Evolutionary conservation across 2,113 vertebrate species (phyloP).

Genomic region (Salvelinus namaycush): DNA sequence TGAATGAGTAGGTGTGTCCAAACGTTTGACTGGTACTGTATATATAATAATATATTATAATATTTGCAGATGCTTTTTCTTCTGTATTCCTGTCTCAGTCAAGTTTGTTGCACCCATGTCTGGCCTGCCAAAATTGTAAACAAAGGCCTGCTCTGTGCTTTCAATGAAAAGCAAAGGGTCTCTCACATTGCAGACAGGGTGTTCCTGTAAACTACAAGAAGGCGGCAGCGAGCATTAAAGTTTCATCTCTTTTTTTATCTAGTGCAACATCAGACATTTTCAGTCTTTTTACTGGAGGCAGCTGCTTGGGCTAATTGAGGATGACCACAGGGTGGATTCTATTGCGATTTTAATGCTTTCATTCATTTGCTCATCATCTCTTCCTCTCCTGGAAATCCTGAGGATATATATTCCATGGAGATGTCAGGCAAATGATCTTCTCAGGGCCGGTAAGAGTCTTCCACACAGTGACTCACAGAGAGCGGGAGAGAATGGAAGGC

Average conservation of each 20-base stretch:
- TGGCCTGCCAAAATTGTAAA: neutral
- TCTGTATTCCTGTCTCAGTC: neutral
- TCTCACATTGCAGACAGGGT: neutral
- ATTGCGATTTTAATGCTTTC: conserved; percentile 10
- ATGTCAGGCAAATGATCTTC: conserved; percentile 25
- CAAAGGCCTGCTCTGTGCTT: neutral
- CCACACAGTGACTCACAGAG: conserved; percentile 12
- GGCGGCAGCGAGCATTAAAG: neutral
- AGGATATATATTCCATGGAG: conserved; percentile 23
- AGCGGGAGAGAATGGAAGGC: conserved; percentile 1
- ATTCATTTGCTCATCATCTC: conserved; percentile 19
- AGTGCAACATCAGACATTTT: conserved; percentile 8
- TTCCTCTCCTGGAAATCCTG: conserved; percentile 17
- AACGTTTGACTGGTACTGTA: too few relatives aligned
- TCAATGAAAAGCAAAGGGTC: neutral
- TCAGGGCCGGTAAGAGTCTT: conserved; percentile 6
- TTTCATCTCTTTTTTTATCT: neutral
- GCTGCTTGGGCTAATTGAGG: conserved; percentile 41
- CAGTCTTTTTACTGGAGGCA: conserved; percentile 19
- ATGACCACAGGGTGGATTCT: conserved; percentile 35
- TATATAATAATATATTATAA: neutral
- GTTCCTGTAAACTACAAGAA: neutral
- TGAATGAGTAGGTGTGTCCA: too few relatives aligned
- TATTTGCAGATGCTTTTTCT: neutral
- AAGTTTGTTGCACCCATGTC: neutral